Conservation (phyloP, 2,797 vertebrate species). For the Tapera naevia region DNA sequence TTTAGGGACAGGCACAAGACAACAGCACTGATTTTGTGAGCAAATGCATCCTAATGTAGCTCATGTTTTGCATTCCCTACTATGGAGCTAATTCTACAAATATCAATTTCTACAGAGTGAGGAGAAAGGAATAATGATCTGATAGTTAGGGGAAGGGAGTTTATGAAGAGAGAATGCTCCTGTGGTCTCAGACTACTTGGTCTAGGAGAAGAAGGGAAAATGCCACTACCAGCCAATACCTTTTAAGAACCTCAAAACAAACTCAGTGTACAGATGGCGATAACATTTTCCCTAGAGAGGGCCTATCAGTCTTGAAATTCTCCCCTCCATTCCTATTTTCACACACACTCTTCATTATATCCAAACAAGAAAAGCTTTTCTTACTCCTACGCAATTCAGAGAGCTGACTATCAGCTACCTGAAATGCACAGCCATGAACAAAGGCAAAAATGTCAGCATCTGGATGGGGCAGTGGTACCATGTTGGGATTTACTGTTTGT, state of each 20-base stretch:
- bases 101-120: neutral
- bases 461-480: neutral
- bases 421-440: neutral
- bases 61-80: neutral
- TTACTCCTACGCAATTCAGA: neutral
- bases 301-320: neutral
- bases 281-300: neutral
- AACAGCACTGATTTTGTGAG: neutral
- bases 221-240: neutral
- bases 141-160: neutral
- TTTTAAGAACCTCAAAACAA: neutral
- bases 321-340: neutral
- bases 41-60: neutral
- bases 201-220: neutral
- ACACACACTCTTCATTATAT: neutral
- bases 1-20: neutral
- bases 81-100: neutral
- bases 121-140: neutral
- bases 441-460: neutral
- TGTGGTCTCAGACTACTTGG: neutral
- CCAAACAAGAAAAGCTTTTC: neutral
- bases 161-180: neutral
- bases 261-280: neutral
- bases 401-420: neutral
- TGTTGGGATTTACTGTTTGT: neutral